Evolutionary conservation across 2,113 vertebrate species (phyloP).

Genomic region (Eclectus roratus): DNA sequence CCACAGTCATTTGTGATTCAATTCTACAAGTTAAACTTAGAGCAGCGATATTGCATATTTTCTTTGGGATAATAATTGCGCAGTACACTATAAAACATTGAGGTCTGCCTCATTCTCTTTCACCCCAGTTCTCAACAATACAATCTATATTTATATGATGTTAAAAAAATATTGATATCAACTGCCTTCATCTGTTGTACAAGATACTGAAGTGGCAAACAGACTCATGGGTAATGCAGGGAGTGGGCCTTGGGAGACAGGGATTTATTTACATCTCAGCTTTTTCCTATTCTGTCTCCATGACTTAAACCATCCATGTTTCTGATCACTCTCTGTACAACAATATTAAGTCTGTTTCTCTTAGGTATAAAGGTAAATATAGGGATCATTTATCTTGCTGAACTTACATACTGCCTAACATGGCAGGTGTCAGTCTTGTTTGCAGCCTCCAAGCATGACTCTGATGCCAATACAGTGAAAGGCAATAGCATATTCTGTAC

Average conservation of each 20-base stretch:
- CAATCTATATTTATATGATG: conserved; percentile 28
- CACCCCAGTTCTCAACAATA: conserved; percentile 5
- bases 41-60: background rate
- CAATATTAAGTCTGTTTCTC: background rate
- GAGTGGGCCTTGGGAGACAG: background rate
- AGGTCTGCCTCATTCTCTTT: background rate
- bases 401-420: background rate
- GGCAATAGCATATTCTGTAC: background rate
- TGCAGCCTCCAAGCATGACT: background rate
- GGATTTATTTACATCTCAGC: background rate
- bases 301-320: background rate
- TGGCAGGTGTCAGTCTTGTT: background rate
- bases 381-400: background rate
- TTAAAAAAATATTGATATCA: conserved; percentile 25
- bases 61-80: conserved; percentile 15
- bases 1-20: conserved; percentile 7
- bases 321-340: background rate
- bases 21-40: conserved; percentile 42
- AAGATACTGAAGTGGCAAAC: background rate
- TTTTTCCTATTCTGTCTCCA: background rate
- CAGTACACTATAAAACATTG: background rate
- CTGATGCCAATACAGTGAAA: background rate
- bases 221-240: background rate
- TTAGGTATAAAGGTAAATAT: background rate
- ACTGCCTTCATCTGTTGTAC: conserved; percentile 1